Evolutionary conservation across 2,888 invertebrate genomes (phyloP).

Genomic region (Cloeon dipterum): DNA sequence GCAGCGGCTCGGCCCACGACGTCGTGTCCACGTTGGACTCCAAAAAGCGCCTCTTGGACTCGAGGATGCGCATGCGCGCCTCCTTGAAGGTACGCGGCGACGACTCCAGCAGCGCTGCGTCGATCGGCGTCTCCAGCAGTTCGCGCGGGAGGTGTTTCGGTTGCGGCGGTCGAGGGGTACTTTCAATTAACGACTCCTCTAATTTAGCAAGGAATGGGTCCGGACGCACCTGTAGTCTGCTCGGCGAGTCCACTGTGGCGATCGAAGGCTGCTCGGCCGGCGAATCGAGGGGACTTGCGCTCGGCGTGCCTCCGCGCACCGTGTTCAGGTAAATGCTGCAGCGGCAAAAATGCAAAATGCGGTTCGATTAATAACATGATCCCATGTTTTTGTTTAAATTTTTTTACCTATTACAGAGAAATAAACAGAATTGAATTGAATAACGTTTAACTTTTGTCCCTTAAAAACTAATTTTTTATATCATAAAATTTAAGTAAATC

Average conservation of each 20-base stretch:
- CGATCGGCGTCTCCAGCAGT: slow-evolving; percentile 16
- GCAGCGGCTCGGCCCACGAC: too few relatives aligned
- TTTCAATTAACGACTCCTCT: too few relatives aligned
- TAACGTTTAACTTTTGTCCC: too few relatives aligned
- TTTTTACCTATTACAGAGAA: not conserved
- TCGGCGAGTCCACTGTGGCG: slow-evolving; percentile 34
- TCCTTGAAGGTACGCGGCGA: slow-evolving; percentile 5
- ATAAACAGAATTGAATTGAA: too few relatives aligned
- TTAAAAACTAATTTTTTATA: too few relatives aligned
- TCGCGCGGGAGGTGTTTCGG: too few relatives aligned
- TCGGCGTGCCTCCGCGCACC: slow-evolving; percentile 49
- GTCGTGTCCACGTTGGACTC: too few relatives aligned
- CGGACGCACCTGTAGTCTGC: slow-evolving; percentile 21
- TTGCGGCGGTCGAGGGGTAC: too few relatives aligned
- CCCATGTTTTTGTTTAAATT: not conserved
- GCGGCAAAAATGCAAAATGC: slow-evolving; percentile 30
- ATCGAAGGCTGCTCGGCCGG: slow-evolving; percentile 48
- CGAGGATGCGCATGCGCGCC: too few relatives aligned
- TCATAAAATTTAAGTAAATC: too few relatives aligned
- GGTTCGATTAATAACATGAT: too few relatives aligned
- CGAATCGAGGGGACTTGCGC: slow-evolving; percentile 65
- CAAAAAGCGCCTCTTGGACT: too few relatives aligned
- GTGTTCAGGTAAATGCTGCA: slow-evolving; percentile 63
- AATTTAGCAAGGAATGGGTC: slow-evolving; percentile 3
- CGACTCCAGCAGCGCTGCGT: slow-evolving; percentile 14